Evolutionary conservation across 30 jellyfish, hydroid and myxozoan species (phyloP), one percentile per base, ranked within the genome.

Genomic region (Mastigias papua): DNA sequence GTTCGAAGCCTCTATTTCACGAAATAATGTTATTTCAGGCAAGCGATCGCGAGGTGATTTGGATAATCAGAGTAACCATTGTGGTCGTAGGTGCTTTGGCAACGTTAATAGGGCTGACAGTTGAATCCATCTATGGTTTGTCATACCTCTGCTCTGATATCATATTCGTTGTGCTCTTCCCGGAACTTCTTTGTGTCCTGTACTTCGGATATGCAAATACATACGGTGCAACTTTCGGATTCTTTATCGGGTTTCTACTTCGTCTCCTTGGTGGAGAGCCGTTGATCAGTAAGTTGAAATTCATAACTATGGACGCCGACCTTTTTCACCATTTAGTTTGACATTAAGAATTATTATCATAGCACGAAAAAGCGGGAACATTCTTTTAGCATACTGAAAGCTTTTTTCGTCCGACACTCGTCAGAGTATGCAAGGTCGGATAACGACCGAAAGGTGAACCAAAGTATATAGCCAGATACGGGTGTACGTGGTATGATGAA

Each of bases 121-220:
- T 96, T 0, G 86, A 77, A 49, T 72, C 98, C 62, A 90, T 96
- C 21, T 96, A 91, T 90, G 99, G 98, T 37, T 70, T 96, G 30
- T 96, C 97, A 6, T 78, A 78, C 35, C 93, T 96, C 37, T 96
- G 98, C 92, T 96, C 99, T 21, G 99, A 96, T 77, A 81, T 96
- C 84, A 84, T 96, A 48, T 96, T 54, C 93, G 98, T 96, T 63
- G 92, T 96, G 30, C 75, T 96, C 72, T 96, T 96, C 63, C 99
- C 99, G 1, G 98, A 92, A 78, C 79, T 96, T 68, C 89, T 91
- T 78, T 88, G 98, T 57, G 98, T 92, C 19, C 93, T 96, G 15
- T 96, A 91, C 80, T 96, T 86, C 89, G 92, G 93, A 17, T 96
- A 87, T 48, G 85, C 98, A 3, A 96, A 96, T 76, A 78, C 97